Conservation (phyloP, 2,888 invertebrate genomes). For the Schizaphis graminum region DNA sequence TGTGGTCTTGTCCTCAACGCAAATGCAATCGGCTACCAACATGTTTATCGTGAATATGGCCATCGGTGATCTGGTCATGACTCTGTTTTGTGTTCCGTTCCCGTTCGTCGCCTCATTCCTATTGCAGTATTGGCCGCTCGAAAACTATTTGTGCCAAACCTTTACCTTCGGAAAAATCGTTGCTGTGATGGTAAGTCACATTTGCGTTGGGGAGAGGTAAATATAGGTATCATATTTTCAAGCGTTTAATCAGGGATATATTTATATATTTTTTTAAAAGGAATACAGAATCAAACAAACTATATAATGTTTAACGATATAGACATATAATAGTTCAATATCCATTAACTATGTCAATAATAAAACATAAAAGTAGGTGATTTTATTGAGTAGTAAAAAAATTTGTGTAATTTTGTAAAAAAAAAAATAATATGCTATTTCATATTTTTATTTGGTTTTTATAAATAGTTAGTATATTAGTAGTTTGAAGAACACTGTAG, state of each 20-base stretch:
- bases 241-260: background rate
- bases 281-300: background rate
- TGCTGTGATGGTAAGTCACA: slow-evolving; percentile 75
- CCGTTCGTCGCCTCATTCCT: slow-evolving; percentile 86
- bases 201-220: background rate
- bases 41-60: slow-evolving; percentile 92
- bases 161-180: slow-evolving; percentile 77
- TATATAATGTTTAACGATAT: too few species aligned
- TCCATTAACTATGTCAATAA: background rate
- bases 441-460: background rate
- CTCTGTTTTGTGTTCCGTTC: slow-evolving; percentile 91
- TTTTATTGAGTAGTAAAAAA: background rate
- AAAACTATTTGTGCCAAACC: slow-evolving; percentile 82
- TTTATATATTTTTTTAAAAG: background rate
- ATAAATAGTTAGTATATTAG: background rate
- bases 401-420: background rate
- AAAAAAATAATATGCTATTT: background rate
- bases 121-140: slow-evolving; percentile 91
- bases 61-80: slow-evolving; percentile 90
- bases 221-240: background rate
- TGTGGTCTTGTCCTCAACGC: slow-evolving; percentile 85
- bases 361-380: background rate
- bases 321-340: background rate
- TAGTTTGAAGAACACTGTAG: background rate
- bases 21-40: slow-evolving; percentile 94